Conservation (phyloP, 37 sponge, comb jelly and placozoan genomes). For the Agelas oroides region DNA sequence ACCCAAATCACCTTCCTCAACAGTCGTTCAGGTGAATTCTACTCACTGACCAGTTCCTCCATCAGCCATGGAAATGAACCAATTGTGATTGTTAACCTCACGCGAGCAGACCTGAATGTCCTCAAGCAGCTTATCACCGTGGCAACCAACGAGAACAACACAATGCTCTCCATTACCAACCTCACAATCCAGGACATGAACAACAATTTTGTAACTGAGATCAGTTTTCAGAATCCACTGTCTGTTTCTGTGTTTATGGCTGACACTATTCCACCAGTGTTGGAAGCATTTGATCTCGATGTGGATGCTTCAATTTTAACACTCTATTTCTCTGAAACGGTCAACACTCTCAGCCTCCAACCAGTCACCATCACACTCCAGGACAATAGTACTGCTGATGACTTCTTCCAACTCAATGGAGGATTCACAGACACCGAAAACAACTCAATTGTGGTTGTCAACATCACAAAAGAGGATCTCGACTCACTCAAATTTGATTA, state of each 20-base stretch:
- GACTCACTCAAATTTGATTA: slow-evolving; percentile 77
- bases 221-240: slow-evolving; percentile 31
- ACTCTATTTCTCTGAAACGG: slow-evolving; percentile 93
- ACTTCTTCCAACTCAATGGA: slow-evolving; percentile 66
- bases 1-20: slow-evolving; percentile 78
- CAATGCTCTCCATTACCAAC: slow-evolving; percentile 68
- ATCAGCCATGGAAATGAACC: slow-evolving; percentile 81
- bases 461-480: slow-evolving; percentile 73
- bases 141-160: slow-evolving; percentile 65
- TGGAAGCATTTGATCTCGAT: slow-evolving; percentile 78
- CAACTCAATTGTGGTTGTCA: slow-evolving; percentile 72
- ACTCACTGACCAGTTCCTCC: slow-evolving; percentile 61
- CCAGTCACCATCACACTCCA: slow-evolving; percentile 58
- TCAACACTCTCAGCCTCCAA: slow-evolving; percentile 65
- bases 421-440: slow-evolving; percentile 69
- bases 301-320: slow-evolving; percentile 75
- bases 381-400: slow-evolving; percentile 20
- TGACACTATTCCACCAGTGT: slow-evolving; percentile 67
- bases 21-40: slow-evolving; percentile 4
- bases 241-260: slow-evolving; percentile 44
- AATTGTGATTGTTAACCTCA: slow-evolving; percentile 71
- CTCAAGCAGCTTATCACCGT: slow-evolving; percentile 72
- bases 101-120: slow-evolving; percentile 72
- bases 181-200: slow-evolving; percentile 84
- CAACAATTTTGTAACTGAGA: slow-evolving; percentile 51